phyloP scores from a whole-genome alignment of 2,888 invertebrate genomes.

The Drosophila pseudotalamancana region DNA sequence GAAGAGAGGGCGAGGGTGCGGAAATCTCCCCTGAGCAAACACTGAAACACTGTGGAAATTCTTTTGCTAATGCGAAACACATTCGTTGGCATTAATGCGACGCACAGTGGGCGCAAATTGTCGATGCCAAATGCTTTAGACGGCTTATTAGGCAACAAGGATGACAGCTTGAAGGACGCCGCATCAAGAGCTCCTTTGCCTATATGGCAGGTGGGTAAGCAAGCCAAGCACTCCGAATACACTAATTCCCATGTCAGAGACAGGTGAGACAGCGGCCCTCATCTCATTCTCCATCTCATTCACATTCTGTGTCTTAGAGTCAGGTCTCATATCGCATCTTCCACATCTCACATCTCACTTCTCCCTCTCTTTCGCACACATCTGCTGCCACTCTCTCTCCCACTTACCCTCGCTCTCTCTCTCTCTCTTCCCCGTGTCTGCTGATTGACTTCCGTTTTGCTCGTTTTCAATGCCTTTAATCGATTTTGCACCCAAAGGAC shows the following conservation, averaged over 20 bases:
- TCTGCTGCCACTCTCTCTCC: no score
- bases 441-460: constrained; percentile 81
- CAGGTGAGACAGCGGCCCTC: constrained; percentile 47
- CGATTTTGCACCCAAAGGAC: constrained; percentile 83
- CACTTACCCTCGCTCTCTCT: no score
- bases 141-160: constrained; percentile 55
- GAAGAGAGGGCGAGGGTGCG: neutral
- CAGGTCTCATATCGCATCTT: no score
- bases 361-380: no score
- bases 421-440: constrained; percentile 19
- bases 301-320: constrained; percentile 7
- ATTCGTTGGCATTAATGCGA: constrained; percentile 68
- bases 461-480: constrained; percentile 72
- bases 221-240: constrained; percentile 45
- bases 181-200: neutral
- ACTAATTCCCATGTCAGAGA: constrained; percentile 75
- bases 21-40: constrained; percentile 56
- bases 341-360: no score
- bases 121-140: constrained; percentile 53
- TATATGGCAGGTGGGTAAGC: constrained; percentile 51
- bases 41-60: constrained; percentile 51
- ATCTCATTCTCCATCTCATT: constrained; percentile 1
- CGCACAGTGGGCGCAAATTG: constrained; percentile 63
- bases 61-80: constrained; percentile 78
- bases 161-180: constrained; percentile 23